phyloP scores from a whole-genome alignment of 2,888 invertebrate species.

The Mechanitis messenoides region DNA sequence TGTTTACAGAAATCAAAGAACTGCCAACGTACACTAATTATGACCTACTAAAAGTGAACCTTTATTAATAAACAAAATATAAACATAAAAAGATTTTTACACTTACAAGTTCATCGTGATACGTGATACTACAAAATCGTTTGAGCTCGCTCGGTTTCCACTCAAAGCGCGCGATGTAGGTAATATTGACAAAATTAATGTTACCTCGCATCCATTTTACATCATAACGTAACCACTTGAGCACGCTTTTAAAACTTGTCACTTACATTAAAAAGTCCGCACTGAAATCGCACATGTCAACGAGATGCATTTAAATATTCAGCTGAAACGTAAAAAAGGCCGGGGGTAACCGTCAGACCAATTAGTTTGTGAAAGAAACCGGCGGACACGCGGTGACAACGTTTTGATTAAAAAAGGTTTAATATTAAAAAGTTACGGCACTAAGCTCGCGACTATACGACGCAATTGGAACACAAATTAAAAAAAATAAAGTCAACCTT shows the following conservation, averaged over 20 bases:
- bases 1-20: slow-evolving; percentile 1
- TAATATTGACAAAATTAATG: slow-evolving; percentile 32
- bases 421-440: slow-evolving; percentile 37
- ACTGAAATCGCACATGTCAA: slow-evolving; percentile 43
- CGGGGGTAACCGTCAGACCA: slow-evolving; percentile 67
- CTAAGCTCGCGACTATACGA: slow-evolving; percentile 16
- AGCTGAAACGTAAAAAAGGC: slow-evolving; percentile 53
- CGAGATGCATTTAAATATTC: slow-evolving; percentile 49
- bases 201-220: slow-evolving; percentile 27
- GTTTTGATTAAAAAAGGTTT: slow-evolving; percentile 37
- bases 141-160: slow-evolving; percentile 21
- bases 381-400: slow-evolving; percentile 60
- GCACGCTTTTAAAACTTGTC: slow-evolving; percentile 40
- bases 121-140: slow-evolving; percentile 19
- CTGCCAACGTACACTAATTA: neutral
- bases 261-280: slow-evolving; percentile 50
- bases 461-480: slow-evolving; percentile 16
- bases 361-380: slow-evolving; percentile 70
- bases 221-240: slow-evolving; percentile 27
- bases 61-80: neutral
- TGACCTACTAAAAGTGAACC: slow-evolving; percentile 4
- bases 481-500: slow-evolving; percentile 16
- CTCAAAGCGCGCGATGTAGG: slow-evolving; percentile 24
- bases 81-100: neutral
- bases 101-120: slow-evolving; percentile 13